Base-by-base conservation (phyloP, 2,797 vertebrate genomes). In the Argya squamiceps region DNA sequence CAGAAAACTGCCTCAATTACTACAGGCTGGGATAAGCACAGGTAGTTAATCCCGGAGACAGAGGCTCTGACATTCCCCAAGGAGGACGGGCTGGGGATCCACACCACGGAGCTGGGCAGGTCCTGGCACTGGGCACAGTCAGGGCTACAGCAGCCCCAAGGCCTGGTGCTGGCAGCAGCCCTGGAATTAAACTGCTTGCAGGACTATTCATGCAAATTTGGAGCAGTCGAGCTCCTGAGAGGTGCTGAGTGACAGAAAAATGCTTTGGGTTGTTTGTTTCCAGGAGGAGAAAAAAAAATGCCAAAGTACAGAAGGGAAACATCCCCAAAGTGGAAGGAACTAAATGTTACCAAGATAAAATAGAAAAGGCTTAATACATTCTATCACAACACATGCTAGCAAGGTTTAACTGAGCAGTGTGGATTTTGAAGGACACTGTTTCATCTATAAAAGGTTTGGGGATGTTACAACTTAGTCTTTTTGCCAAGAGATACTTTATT, bases 1-100 rank as follows among this genome's bases (percentile, higher is more conserved):
- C 85, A 94, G 82, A 58, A 94, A 81, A 85, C 78, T 1, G 21
- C 83, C 55, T 71, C 83, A 52, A 5, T 83, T 75, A 39, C 69
- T 43, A n/a, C 73, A 86, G 80, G 80, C 19, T 68, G 32, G 77
- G 59, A 52, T 34, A 41, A 86, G 47, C 50, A 50, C 3, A 69
- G 59, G 55, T 41, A 8, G 22, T 36, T 29, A 19, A 55, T 23
- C 59, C 41, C 36, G 34, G 39, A 59, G 50, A 37, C 37, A 75
- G 39, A 50, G 58, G 43, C 29, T 13, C 56, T 89, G 87, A 11
- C 50, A 77, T 4, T 1, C 44, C 44, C 62, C 12, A 5, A 1
- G 70, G 77, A 34, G 1, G 77, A 34, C 1, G 47, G 47, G 10
- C 47, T 20, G 56, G 37, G 50, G 29, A 47, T 9, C 34, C 81